Evolutionary conservation across 2,888 invertebrate genomes (phyloP).

Genomic region (Pterobdella sp.): DNA sequence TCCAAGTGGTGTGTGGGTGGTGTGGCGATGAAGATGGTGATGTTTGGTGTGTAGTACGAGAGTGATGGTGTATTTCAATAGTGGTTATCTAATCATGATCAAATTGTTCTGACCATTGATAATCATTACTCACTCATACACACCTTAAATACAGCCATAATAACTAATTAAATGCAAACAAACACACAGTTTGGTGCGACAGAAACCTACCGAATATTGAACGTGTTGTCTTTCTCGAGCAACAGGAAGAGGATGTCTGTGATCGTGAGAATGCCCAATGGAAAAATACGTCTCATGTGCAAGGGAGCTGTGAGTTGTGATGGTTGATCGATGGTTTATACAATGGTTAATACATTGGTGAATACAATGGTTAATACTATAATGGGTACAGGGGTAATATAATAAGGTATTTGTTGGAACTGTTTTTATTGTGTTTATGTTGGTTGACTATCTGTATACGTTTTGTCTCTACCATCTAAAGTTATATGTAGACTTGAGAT

Average conservation of each 20-base stretch:
- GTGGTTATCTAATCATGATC: not conserved
- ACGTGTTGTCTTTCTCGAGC: slow-evolving; percentile 84
- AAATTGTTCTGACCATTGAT: not conserved
- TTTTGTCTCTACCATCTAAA: no score
- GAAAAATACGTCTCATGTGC: slow-evolving; percentile 59
- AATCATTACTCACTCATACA: not conserved
- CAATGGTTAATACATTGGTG: no score
- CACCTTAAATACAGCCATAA: not conserved
- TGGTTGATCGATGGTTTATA: not conserved
- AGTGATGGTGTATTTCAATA: no score
- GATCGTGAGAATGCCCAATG: slow-evolving; percentile 73
- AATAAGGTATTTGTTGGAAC: no score
- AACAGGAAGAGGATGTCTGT: slow-evolving; percentile 92
- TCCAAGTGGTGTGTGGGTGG: slow-evolving; percentile 56
- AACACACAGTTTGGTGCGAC: slow-evolving; percentile 58
- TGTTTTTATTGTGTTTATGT: no score
- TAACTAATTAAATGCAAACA: not conserved
- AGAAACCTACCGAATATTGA: slow-evolving; percentile 68
- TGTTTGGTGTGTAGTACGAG: not conserved
- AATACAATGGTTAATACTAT: no score
- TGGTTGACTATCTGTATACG: no score
- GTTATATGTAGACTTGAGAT: no score
- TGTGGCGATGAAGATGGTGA: slow-evolving; percentile 23
- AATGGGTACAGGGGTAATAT: no score
- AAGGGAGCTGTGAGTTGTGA: slow-evolving; percentile 67